These are phyloP conservation scores for Melieria picta DNA, from an alignment of 2,888 invertebrate species.

Conservation along the genomic window DNA sequence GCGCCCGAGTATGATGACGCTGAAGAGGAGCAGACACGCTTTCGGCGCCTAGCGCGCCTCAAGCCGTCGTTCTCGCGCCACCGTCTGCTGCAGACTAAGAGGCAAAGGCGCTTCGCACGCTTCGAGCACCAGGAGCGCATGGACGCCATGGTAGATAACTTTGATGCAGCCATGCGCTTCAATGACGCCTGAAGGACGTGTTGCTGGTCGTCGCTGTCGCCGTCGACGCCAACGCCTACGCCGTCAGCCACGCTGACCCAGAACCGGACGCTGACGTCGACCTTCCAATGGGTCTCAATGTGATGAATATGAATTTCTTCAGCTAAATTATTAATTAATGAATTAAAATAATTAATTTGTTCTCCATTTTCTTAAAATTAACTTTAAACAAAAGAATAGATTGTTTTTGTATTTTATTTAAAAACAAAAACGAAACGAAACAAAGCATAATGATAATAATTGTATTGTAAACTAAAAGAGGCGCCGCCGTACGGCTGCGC, in stretches of 20 bases:
- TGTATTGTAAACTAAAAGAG: conserved; percentile 28
- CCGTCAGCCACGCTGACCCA: conserved; percentile 11
- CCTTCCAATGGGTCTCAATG: conserved; percentile 46
- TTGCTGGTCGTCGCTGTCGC: not conserved
- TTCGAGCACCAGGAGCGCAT: conserved; percentile 60
- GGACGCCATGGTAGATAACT: conserved; percentile 60
- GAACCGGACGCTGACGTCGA: conserved; percentile 17
- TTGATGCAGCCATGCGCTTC: conserved; percentile 61
- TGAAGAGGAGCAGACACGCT: conserved; percentile 56
- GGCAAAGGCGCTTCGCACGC: conserved; percentile 52
- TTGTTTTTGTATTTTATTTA: conserved; percentile 28
- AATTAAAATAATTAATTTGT: conserved; percentile 16
- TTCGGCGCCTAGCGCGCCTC: conserved; percentile 53
- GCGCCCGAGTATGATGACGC: conserved; percentile 61
- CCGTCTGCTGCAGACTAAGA: conserved; percentile 44
- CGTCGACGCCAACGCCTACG: not conserved
- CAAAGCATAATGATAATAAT: conserved; percentile 25
- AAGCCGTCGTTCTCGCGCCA: conserved; percentile 42
- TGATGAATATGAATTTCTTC: conserved; percentile 48
- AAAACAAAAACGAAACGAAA: conserved; percentile 16
- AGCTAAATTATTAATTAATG: conserved; percentile 45
- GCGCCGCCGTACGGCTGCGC: conserved; percentile 5
- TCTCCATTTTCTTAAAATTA: conserved; percentile 28
- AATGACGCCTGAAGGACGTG: conserved; percentile 41
- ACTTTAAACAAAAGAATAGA: conserved; percentile 23